Evolutionary conservation across 2,797 vertebrate genomes (phyloP).

Genomic region (Hozukius guyotensis): DNA sequence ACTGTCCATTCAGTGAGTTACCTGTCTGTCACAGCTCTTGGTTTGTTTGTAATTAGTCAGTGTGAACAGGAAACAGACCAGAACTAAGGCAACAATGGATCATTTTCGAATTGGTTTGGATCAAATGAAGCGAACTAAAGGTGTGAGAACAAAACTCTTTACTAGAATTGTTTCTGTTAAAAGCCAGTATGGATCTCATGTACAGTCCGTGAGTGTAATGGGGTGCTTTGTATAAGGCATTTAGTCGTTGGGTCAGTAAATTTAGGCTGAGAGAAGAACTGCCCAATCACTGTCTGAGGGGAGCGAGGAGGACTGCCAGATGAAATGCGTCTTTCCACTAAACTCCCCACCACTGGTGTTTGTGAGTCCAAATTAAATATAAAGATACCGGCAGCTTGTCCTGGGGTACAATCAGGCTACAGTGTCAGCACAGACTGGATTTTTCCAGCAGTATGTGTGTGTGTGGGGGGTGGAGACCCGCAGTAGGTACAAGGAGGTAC

Average conservation of each 20-base stretch:
- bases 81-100: not conserved
- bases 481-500: conserved; percentile 74
- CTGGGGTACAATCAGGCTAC: conserved; percentile 60
- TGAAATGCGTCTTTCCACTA: conserved; percentile 36
- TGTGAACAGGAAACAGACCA: not conserved
- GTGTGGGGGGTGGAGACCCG: conserved; percentile 47
- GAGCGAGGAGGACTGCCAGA: not conserved
- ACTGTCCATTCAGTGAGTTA: not conserved
- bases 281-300: not conserved
- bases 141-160: not conserved
- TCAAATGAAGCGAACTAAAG: not conserved
- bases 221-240: not conserved
- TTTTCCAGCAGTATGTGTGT: conserved; percentile 55
- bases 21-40: not conserved
- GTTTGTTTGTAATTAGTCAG: not conserved
- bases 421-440: conserved; percentile 51
- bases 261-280: not conserved
- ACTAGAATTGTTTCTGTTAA: not conserved
- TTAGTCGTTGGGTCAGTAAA: not conserved
- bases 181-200: not conserved
- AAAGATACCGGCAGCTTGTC: conserved; percentile 64
- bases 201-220: not conserved
- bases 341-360: conserved; percentile 29
- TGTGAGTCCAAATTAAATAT: conserved; percentile 65
- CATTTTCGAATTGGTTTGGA: not conserved